phyloP scores from a whole-genome alignment of 2,888 invertebrate species.

The Drosophila demipolita region DNA sequence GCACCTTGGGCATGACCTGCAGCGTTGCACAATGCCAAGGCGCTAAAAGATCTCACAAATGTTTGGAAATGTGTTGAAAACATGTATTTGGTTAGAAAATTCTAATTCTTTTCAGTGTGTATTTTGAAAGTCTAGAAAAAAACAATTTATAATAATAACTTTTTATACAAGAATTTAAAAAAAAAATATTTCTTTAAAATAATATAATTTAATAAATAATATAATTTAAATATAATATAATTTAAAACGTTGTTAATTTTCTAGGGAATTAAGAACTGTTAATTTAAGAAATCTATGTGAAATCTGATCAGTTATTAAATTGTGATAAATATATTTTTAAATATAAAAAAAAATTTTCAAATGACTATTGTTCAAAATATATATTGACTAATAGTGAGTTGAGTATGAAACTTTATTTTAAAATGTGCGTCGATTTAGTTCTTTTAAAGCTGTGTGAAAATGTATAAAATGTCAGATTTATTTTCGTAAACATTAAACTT shows the following conservation, averaged over 20 bases:
- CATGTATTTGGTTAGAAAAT: background rate
- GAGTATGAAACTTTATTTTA: background rate
- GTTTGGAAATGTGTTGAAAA: background rate
- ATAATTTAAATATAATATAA: background rate
- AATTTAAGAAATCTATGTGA: background rate
- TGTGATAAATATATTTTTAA: background rate
- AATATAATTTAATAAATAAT: background rate
- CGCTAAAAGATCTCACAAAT: background rate
- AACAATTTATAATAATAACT: background rate
- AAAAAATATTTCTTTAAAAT: background rate
- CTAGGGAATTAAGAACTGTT: background rate
- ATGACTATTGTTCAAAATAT: background rate
- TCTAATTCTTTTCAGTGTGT: background rate
- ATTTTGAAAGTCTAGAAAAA: background rate
- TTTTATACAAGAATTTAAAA: background rate
- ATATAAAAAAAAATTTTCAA: background rate
- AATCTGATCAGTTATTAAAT: background rate
- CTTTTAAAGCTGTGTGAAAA: too few species aligned
- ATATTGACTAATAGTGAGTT: background rate
- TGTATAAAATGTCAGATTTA: conserved; percentile 14
- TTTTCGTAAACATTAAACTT: conserved; percentile 4
- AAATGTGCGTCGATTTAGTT: background rate
- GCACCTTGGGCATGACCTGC: conserved; percentile 40
- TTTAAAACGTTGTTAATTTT: background rate
- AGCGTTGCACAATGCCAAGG: background rate